Evolutionary conservation across 2,797 vertebrate genomes (phyloP), one percentile per base, ranked within the genome.

Genomic region (Gorsachius magnificus): DNA sequence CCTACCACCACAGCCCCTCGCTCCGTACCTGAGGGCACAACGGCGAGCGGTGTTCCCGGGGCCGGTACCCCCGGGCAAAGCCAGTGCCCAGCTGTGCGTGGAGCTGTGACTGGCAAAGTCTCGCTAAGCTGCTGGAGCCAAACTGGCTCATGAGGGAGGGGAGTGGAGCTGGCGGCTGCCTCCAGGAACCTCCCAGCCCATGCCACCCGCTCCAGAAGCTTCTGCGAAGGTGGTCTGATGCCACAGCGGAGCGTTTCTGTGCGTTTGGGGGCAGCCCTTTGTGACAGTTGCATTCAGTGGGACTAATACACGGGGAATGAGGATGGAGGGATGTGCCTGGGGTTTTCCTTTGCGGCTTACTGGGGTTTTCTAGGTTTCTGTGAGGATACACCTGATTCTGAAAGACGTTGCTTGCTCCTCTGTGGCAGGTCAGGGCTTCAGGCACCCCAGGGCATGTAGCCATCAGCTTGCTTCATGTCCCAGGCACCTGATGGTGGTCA

Each of bases 1-100:
- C 43, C 53, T 5, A 8, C 90, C 25, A 19, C 76, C 74, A 66
- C 83, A 61, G 72, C 48, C 43, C 26, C 89, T 71, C 25, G 11
- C 64, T 65, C 74, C 10, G 7, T 87, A 91, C 35, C 5, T 4
- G 5, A 10, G 24, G 29, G 45, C 21, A 46, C 45, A 57, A 10
- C 0, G 2, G 24, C 3, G n/a, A n/a, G 19, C 0, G 2, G 18
- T 8, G 35, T 48, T 75, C 57, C 29, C 1, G 3, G 69, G 19
- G n/a, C 50, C 0, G 1, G 38, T 17, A 16, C 33, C 36, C 9
- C 69, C 16, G 28, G 18, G 64, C 45, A 18, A 41, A 33, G 75
- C 53, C 4, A 0, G n/a, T 12, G 36, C 13, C 48, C 60, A 19
- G 36, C 25, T 35, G 24, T 7, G 18, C 5, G 1, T 16, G 22